Conservation (phyloP, 2,888 invertebrate genomes). For the Calameuta filiformis region DNA sequence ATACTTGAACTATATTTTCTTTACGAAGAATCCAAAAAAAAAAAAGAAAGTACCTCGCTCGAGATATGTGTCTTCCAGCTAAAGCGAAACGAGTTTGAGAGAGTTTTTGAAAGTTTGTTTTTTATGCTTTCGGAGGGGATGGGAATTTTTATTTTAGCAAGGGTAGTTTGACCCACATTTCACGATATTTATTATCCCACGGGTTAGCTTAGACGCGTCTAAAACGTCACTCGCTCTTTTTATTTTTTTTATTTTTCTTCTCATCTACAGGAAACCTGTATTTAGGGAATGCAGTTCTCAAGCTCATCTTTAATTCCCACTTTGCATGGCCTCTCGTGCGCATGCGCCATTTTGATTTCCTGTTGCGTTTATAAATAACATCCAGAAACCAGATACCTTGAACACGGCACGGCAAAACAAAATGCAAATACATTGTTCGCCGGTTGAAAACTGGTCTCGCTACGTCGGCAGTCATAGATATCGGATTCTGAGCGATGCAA, state of each 20-base stretch:
- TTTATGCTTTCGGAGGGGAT: not conserved
- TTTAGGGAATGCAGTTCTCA: not conserved
- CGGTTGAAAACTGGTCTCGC: not conserved
- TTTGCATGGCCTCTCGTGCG: not conserved
- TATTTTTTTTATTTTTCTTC: not conserved
- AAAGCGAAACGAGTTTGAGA: not conserved
- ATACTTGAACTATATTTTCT: not conserved
- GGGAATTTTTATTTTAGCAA: not conserved
- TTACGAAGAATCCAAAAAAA: not conserved
- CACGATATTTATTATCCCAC: not conserved
- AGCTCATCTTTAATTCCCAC: not conserved
- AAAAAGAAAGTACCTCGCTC: not conserved
- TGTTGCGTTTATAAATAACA: not conserved
- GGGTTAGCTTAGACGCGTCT: not conserved
- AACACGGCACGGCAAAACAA: not conserved
- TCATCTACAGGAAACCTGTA: not conserved
- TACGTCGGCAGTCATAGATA: not conserved
- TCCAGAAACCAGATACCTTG: not conserved
- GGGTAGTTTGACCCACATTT: not conserved
- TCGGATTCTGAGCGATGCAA: not conserved
- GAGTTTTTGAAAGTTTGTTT: not conserved
- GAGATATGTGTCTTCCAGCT: not conserved
- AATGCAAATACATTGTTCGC: slow-evolving; percentile 6
- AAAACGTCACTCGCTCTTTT: not conserved
- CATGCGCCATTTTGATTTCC: not conserved